Evolutionary conservation across 2,797 vertebrate genomes (phyloP).

Genomic region (Danio tinwini): DNA sequence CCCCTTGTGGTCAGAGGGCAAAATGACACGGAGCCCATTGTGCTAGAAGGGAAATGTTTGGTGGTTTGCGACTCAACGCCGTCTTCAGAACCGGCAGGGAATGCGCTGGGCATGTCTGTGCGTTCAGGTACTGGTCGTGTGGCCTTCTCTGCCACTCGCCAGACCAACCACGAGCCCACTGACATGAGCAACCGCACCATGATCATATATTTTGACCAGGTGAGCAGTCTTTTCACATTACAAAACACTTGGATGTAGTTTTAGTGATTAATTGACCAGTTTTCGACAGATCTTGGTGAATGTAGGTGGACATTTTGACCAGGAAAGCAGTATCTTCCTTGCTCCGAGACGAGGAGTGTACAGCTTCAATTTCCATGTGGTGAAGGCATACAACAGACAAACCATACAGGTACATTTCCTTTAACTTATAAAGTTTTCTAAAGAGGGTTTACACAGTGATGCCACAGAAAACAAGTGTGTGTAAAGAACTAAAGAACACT

Average conservation of each 20-base stretch:
- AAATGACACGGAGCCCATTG: slow-evolving; percentile 85
- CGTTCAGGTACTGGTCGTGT: slow-evolving; percentile 79
- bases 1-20: slow-evolving; percentile 69
- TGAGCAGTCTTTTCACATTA: slow-evolving; percentile 60
- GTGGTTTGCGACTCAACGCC: slow-evolving; percentile 84
- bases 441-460: too few relatives aligned
- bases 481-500: too few relatives aligned
- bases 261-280: neutral
- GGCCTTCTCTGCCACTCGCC: slow-evolving; percentile 82
- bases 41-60: slow-evolving; percentile 83
- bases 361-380: slow-evolving; percentile 85
- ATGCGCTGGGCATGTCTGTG: slow-evolving; percentile 81
- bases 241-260: neutral
- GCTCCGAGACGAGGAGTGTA: slow-evolving; percentile 83
- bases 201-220: slow-evolving; percentile 86
- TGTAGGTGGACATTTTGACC: slow-evolving; percentile 82
- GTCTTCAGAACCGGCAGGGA: slow-evolving; percentile 76
- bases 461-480: too few relatives aligned
- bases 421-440: neutral
- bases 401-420: slow-evolving; percentile 78
- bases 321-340: slow-evolving; percentile 81
- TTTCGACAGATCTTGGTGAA: slow-evolving; percentile 81
- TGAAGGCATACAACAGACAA: slow-evolving; percentile 85
- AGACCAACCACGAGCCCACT: slow-evolving; percentile 84
- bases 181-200: slow-evolving; percentile 86